Conservation (phyloP, 2,797 vertebrate genomes). For the Neostethus bicornis region DNA sequence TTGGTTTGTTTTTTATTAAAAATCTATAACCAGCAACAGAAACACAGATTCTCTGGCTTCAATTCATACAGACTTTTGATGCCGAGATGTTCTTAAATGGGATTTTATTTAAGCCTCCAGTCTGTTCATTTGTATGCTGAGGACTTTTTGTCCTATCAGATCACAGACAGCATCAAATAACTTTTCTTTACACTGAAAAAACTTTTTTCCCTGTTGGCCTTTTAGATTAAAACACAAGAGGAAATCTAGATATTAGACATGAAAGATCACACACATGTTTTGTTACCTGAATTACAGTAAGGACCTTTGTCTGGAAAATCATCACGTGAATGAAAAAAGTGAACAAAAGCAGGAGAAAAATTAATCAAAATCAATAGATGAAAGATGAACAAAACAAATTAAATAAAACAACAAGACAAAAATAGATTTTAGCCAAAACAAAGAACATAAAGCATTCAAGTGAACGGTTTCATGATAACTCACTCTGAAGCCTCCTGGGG, state of each 20-base stretch:
- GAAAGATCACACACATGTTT: conserved; percentile 5
- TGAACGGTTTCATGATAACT: conserved; percentile 48
- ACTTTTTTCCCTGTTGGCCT: background rate
- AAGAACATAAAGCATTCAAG: background rate
- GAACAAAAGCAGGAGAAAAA: conserved; percentile 39
- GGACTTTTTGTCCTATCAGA: background rate
- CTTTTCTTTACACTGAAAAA: background rate
- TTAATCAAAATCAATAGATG: background rate
- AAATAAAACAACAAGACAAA: background rate
- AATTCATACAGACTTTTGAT: background rate
- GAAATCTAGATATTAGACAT: conserved; percentile 1
- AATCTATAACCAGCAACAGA: background rate
- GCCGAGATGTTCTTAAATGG: background rate
- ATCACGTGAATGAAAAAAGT: conserved; percentile 62
- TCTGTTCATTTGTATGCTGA: background rate
- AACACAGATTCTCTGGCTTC: background rate
- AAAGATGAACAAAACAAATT: conserved; percentile 11
- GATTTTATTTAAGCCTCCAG: conserved; percentile 1
- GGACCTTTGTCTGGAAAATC: conserved; percentile 88
- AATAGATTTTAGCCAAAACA: background rate
- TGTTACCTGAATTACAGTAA: conserved; percentile 87
- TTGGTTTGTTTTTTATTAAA: background rate
- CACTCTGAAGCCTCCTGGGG: conserved; percentile 88
- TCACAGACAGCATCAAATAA: background rate
- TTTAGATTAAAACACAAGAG: conserved; percentile 1